Conservation (phyloP, 2,113 vertebrate genomes). For the Lophotis ruficrista region DNA sequence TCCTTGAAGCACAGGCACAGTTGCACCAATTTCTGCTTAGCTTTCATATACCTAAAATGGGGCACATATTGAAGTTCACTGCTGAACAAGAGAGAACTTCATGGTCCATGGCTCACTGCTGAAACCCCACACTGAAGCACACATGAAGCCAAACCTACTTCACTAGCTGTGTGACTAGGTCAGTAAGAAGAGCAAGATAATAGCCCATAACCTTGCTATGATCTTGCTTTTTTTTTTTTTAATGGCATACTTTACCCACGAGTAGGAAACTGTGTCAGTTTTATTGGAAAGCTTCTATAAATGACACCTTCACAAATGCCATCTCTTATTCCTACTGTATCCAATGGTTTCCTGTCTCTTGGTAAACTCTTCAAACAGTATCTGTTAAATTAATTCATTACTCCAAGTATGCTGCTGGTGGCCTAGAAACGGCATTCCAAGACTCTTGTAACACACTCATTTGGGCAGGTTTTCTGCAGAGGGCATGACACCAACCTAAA, state of each 20-base stretch:
- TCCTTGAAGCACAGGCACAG: neutral
- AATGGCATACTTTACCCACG: neutral
- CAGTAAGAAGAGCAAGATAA: neutral
- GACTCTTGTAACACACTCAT: neutral
- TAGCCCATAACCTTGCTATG: neutral
- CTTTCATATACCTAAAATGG: neutral
- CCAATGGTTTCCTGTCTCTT: neutral
- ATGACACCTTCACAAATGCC: neutral
- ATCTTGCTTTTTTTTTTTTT: neutral
- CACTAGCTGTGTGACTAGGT: neutral
- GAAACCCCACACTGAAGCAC: neutral
- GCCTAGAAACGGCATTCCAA: neutral
- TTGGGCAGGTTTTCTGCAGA: neutral
- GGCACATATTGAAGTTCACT: neutral
- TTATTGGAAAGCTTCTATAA: neutral
- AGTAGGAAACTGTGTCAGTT: neutral
- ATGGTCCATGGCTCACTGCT: neutral
- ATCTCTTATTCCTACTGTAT: neutral
- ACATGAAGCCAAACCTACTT: neutral
- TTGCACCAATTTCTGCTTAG: neutral
- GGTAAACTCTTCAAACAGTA: neutral
- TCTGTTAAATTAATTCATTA: neutral
- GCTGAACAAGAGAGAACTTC: neutral
- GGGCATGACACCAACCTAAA: neutral
- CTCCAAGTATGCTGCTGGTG: neutral